A percentile compares a stretch with the other conserved stretches of the same genome.
Evolutionary conservation across 2,797 vertebrate genomes (phyloP).

Genomic region (Darevskia mixta): DNA sequence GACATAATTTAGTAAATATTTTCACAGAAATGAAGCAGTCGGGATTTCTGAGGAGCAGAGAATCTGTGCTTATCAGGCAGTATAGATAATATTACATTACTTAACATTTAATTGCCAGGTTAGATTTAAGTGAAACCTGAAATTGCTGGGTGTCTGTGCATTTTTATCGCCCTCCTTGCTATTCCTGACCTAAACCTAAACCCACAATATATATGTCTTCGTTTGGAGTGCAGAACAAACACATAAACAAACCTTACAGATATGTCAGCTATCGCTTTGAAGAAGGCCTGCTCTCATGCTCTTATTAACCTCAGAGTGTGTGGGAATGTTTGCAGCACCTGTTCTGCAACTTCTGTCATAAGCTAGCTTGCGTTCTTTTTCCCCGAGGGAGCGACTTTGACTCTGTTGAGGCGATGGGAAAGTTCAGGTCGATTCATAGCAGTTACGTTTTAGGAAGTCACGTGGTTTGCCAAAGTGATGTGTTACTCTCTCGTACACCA

Average conservation of each 20-base stretch:
- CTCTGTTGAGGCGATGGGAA: not conserved
- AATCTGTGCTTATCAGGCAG: too few species aligned
- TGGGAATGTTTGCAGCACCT: not conserved
- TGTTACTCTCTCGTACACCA: slow-evolving; percentile 1
- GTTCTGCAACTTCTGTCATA: not conserved
- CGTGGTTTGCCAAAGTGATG: not conserved
- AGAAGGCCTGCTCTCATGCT: not conserved
- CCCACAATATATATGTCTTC: not conserved
- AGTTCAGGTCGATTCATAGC: not conserved
- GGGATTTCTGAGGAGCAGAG: too few species aligned
- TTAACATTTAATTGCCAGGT: not conserved
- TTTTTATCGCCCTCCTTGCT: not conserved
- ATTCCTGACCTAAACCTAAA: not conserved
- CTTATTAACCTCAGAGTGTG: not conserved
- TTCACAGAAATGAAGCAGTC: too few species aligned
- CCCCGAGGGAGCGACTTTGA: not conserved
- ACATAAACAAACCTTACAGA: not conserved
- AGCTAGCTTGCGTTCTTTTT: not conserved
- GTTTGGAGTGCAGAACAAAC: not conserved
- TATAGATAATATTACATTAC: too few species aligned
- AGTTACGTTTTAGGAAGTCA: slow-evolving; percentile 8
- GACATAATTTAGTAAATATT: too few species aligned
- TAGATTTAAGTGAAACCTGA: not conserved
- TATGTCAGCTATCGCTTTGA: not conserved
- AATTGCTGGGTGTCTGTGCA: not conserved